Base-by-base conservation (phyloP, 2,888 invertebrate species). In the Sarcophaga variegata region DNA sequence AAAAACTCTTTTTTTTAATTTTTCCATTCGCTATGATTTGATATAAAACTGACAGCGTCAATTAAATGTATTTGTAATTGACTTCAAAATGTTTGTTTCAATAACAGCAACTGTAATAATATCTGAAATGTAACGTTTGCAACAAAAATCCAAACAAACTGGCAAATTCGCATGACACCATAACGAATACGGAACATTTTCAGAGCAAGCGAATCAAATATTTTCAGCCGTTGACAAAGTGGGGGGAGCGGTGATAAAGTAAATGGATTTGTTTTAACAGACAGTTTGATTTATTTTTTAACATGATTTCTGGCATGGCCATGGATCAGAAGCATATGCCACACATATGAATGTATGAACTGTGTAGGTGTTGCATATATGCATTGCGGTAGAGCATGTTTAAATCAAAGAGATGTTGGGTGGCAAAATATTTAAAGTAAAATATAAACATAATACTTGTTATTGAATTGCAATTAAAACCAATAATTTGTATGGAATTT, bases 301-400 rank as follows among this genome's bases (percentile, higher is more conserved):
- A 72, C 64, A 80, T 22, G 64, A 59, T 22, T 22, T 47, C 11
- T 72, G 3, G n/a, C 37, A 69, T 72, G 10, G n/a, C 27, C 4
- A 25, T 60, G 20, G 3, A 45, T 6, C 37, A 62, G 71, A 27
- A 27, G 20, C 20, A 20, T 20, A 20, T 20, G 20, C 20, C 20
- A 72, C 59, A 59, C 72, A 63, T 47, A 8, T 37, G 10, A 5
- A 10, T 37, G 10, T 10, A 8, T 8, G 8, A 10, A 37, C 37
- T 8, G 37, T 37, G 66, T 74, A 74, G 49, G 60, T 67, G 67
- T 49, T 27, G 10, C 14, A 74, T 27, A 60, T 74, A 74, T 81
- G 81, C 81, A 81, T 20, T 81, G 81, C 81, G 62, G 81, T 81
- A 74, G 62, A 74, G 66, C 49, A 79, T 37, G 54, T 64, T 77